These are phyloP conservation scores for Salmo trutta DNA, from an alignment of 2,797 vertebrate species.

Conservation along the genomic window DNA sequence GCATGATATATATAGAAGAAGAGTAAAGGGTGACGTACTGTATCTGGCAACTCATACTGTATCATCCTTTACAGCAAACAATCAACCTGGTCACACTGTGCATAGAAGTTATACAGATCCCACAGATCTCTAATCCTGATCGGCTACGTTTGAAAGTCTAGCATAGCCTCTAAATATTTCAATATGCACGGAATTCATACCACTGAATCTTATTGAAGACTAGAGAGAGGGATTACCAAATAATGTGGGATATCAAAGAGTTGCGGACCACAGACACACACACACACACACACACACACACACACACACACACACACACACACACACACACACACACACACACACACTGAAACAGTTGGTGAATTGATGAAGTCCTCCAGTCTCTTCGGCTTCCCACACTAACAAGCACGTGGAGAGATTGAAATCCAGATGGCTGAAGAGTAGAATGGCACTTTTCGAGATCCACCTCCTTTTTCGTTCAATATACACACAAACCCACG, in stretches of 20 bases:
- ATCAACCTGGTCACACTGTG: too few relatives aligned
- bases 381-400: slow-evolving; percentile 66
- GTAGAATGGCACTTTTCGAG: slow-evolving; percentile 44
- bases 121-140: neutral
- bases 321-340: neutral
- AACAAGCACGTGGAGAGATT: slow-evolving; percentile 60
- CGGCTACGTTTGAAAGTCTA: neutral
- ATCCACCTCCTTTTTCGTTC: slow-evolving; percentile 55
- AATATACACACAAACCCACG: neutral
- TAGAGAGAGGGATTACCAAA: neutral
- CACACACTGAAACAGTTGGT: slow-evolving; percentile 58
- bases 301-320: slow-evolving; percentile 10
- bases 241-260: neutral
- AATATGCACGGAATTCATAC: neutral
- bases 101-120: neutral
- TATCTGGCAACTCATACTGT: too few relatives aligned
- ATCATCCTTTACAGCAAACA: too few relatives aligned
- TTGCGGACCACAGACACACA: neutral
- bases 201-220: neutral
- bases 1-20: too few relatives aligned
- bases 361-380: slow-evolving; percentile 49
- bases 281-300: slow-evolving; percentile 3
- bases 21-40: too few relatives aligned
- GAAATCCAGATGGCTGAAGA: slow-evolving; percentile 67
- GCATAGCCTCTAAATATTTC: neutral